These are phyloP conservation scores for Aporophyla lueneburgensis DNA, from an alignment of 2,888 invertebrate species.

Conservation along the genomic window DNA sequence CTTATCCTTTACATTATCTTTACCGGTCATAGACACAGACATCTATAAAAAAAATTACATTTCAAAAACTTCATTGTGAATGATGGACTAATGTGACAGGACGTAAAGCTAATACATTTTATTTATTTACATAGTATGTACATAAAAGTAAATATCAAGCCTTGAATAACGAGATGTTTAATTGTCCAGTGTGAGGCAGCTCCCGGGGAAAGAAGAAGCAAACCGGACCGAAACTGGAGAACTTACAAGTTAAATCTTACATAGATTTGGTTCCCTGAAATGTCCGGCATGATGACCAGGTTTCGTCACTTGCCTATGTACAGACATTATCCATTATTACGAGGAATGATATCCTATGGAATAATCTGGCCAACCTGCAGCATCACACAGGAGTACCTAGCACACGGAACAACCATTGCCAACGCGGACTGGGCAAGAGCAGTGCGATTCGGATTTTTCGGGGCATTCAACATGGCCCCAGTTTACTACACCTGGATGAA, in stretches of 20 bases:
- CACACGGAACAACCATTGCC: slow-evolving; percentile 73
- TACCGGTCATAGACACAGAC: slow-evolving; percentile 10
- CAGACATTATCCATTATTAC: slow-evolving; percentile 80
- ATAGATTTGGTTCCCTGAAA: background rate
- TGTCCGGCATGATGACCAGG: slow-evolving; percentile 77
- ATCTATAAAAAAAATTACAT: background rate
- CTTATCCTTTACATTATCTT: background rate
- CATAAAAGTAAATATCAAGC: background rate
- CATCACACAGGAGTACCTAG: slow-evolving; percentile 91
- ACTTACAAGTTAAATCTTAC: background rate
- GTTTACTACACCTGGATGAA: slow-evolving; percentile 94
- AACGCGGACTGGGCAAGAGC: slow-evolving; percentile 91
- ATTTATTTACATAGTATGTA: background rate
- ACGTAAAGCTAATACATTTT: background rate
- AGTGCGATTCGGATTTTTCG: slow-evolving; percentile 93
- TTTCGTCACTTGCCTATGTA: slow-evolving; percentile 80
- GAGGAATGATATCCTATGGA: slow-evolving; percentile 93
- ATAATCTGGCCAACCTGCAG: slow-evolving; percentile 94
- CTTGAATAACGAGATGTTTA: background rate
- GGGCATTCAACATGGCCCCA: slow-evolving; percentile 94
- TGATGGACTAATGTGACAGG: background rate
- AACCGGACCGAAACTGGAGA: background rate
- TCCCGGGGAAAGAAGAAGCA: background rate
- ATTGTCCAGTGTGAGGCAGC: background rate
- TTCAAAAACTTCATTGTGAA: slow-evolving; percentile 32